phyloP scores from a whole-genome alignment of 37 sponge, comb jelly and placozoan genomes.

The Halisarca cf. caerulea region DNA sequence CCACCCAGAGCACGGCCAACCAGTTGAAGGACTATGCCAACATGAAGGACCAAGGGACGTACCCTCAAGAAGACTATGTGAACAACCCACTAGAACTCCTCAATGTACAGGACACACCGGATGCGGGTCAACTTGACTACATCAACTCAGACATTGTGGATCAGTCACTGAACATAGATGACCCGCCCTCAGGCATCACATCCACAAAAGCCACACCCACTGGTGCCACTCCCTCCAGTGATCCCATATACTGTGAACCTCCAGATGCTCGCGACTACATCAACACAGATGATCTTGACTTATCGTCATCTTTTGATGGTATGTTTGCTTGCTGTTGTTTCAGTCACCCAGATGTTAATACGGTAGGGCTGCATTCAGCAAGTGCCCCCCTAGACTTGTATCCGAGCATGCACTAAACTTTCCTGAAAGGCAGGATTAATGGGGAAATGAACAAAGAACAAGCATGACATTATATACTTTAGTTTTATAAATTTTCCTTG shows the following conservation, averaged over 20 bases:
- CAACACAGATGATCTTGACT: not conserved
- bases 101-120: not conserved
- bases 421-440: no score
- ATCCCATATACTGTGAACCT: not conserved
- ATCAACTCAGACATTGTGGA: conserved; percentile 9
- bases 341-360: no score
- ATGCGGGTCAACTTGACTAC: not conserved
- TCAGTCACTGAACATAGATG: not conserved
- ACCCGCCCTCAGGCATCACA: not conserved
- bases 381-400: no score
- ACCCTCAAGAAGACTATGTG: conserved; percentile 24
- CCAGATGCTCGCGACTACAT: conserved; percentile 13
- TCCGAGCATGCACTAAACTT: no score
- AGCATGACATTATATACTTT: no score
- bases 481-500: no score
- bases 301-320: not conserved
- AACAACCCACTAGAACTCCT: not conserved
- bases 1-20: not conserved
- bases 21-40: conserved; percentile 40
- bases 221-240: no score
- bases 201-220: no score
- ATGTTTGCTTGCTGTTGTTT: no score
- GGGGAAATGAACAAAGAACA: no score
- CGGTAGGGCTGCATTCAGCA: no score
- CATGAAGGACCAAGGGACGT: not conserved